Evolutionary conservation across 2,797 vertebrate species (phyloP), one percentile per base, ranked within the genome.

Genomic region (Eutrigla gurnardus): DNA sequence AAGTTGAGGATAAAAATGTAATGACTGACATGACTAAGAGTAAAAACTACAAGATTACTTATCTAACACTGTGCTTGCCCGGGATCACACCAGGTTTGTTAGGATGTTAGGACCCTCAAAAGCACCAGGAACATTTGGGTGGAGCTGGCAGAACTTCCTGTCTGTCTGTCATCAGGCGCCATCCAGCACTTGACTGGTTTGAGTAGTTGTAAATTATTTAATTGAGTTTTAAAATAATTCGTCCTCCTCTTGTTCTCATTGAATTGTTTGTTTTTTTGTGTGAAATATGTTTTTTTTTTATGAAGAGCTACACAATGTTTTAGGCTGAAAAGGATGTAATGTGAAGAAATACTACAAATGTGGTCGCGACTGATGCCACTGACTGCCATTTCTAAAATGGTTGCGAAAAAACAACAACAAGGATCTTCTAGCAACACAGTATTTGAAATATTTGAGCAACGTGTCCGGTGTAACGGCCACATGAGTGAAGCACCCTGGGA

Each of bases 81-180:
- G 0, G n/a, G 3, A 2, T n/a, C 0, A 2, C 25, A 39, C 15
- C 32, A 18, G 6, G 25, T n/a, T 39, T 37, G 58, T 88, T 77
- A 82, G 85, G 77, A 80, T 70, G 80, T 74, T 1, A 15, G 74
- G 52, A 73, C 33, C 62, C 65, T 82, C 5, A 32, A 18, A 33
- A 46, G 43, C 45, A 63, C 33, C 67, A 43, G 61, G 81, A 80
- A 83, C 73, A 0, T 55, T 69, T 7, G 65, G 86, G 81, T 73
- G 85, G 84, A 75, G 86, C 2, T 74, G 53, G 15, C 69, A 46
- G 60, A 66, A 52, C 60, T 82, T 85, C 82, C 82, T 49, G 37
- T 12, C 43, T 14, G 39, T 40, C 55, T 58, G 52, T 46, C 4
- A 25, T 67, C 8, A 4, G 17, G 0, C 3, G 4, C 59, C 66